Percentiles rank a stretch among this genome's conserved stretches.
Evolutionary conservation across 1,140 invertebrate species (phyloP).

Genomic region (Dendrolimus punctatus): DNA sequence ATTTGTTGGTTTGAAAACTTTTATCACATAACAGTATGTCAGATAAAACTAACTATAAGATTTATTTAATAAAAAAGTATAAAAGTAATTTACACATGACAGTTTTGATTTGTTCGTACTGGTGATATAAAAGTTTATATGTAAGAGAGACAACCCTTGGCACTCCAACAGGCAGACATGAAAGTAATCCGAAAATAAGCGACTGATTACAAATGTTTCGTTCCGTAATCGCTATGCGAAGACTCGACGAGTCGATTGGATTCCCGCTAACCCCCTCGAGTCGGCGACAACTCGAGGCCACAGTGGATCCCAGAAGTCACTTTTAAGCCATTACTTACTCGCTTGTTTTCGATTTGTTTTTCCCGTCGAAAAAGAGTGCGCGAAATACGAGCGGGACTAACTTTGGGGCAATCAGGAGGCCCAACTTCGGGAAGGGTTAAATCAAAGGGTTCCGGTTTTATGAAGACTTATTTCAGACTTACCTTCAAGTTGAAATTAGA

Average conservation of each 20-base stretch:
- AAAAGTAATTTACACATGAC: no score
- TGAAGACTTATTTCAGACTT: conserved; percentile 72
- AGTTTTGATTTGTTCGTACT: no score
- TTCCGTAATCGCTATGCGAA: conserved; percentile 10
- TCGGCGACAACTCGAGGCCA: conserved; percentile 11
- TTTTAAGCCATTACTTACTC: conserved; percentile 63
- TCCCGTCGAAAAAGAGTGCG: conserved; percentile 49
- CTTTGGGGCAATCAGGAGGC: conserved; percentile 68
- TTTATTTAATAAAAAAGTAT: no score
- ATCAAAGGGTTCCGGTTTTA: conserved; percentile 71
- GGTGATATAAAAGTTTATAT: no score
- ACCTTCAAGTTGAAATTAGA: conserved; percentile 72
- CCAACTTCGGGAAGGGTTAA: conserved; percentile 65
- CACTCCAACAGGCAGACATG: no score
- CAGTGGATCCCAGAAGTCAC: conserved; percentile 40
- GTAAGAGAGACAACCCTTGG: no score
- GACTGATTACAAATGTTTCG: conserved; percentile 7
- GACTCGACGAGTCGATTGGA: conserved; percentile 6
- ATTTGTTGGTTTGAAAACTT: no score
- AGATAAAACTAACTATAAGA: no score
- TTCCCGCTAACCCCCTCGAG: conserved; percentile 6
- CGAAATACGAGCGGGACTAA: conserved; percentile 56
- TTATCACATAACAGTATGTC: no score
- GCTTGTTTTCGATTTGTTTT: conserved; percentile 66
- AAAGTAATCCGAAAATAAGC: no score